Percentiles rank a stretch among this genome's conserved stretches.
These are phyloP conservation scores for Chorisops tibialis DNA, from an alignment of 2,888 invertebrate genomes.

Conservation along the genomic window DNA sequence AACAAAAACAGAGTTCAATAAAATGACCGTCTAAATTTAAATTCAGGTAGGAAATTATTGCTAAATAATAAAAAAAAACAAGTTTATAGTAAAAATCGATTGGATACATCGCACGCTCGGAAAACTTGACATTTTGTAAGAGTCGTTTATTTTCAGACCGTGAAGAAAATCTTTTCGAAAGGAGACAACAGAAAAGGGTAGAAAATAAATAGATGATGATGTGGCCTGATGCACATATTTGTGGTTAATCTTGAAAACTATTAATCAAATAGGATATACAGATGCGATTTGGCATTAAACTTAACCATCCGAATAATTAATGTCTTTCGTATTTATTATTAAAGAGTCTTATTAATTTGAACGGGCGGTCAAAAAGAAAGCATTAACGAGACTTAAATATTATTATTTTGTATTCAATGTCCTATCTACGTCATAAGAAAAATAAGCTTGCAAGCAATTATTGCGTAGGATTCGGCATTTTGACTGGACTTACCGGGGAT, in stretches of 20 bases:
- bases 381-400: neutral
- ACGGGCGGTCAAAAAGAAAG: neutral
- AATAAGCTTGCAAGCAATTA: neutral
- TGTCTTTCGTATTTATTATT: constrained; percentile 1
- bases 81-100: too few species aligned
- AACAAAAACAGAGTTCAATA: too few species aligned
- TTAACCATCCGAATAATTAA: constrained; percentile 19
- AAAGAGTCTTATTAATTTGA: neutral
- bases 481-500: too few species aligned
- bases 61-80: too few species aligned
- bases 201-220: neutral
- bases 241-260: neutral
- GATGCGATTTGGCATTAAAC: neutral
- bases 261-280: neutral
- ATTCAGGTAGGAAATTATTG: too few species aligned
- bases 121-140: too few species aligned
- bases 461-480: constrained; percentile 11
- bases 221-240: too few species aligned
- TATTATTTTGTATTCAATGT: too few species aligned
- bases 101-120: too few species aligned
- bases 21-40: too few species aligned
- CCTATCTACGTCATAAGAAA: neutral
- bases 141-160: too few species aligned
- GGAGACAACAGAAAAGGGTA: too few species aligned
- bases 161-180: neutral